Percentiles rank a stretch among this genome's conserved stretches.
These are phyloP conservation scores for Macaca fascicularis DNA, from an alignment of 2,113 vertebrate genomes.

Conservation along the genomic window T2T-MFA8v1.1 NC_088380.1:176767501-176768000, in stretches of 20 bases:
- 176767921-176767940: neutral
- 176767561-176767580: neutral
- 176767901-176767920: neutral
- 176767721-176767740: neutral
- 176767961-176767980: too few species aligned
- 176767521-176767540: neutral
- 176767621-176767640: neutral
- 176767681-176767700: neutral
- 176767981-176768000: too few species aligned
- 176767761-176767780: neutral
- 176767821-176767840: too few species aligned
- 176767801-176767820: too few species aligned
- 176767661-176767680: neutral
- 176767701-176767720: neutral
- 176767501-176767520: neutral
- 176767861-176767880: rapidly evolving
- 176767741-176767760: neutral
- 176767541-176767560: neutral
- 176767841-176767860: rapidly evolving
- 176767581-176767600: neutral
- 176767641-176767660: neutral
- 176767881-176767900: neutral
- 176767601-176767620: neutral
- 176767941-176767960: neutral
- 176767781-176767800: neutral